Evolutionary conservation across 2,797 vertebrate species (phyloP).

Genomic region (Helostoma temminkii): DNA sequence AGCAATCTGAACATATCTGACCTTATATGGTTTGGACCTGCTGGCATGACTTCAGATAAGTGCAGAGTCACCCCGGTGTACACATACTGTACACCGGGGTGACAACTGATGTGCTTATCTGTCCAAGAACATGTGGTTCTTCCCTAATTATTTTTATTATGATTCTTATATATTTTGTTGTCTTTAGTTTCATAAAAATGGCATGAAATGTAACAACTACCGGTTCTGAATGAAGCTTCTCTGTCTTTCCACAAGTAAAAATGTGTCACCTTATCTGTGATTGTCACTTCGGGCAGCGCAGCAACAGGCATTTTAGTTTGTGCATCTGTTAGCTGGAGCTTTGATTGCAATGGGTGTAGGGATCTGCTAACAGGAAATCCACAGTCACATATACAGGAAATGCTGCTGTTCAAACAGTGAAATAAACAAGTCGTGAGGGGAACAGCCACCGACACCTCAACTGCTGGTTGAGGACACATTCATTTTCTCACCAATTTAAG

Average conservation of each 20-base stretch:
- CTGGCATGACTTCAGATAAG: slow-evolving; percentile 8
- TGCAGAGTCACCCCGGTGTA: background rate
- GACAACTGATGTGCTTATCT: too few relatives aligned
- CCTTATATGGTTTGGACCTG: slow-evolving; percentile 53
- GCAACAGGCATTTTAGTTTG: background rate
- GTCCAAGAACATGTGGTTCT: too few relatives aligned
- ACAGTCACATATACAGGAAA: slow-evolving; percentile 82
- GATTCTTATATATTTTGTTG: background rate
- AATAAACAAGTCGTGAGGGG: slow-evolving; percentile 66
- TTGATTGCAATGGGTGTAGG: slow-evolving; percentile 70
- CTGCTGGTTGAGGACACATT: background rate
- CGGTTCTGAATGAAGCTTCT: background rate
- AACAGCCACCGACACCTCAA: slow-evolving; percentile 14
- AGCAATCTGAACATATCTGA: slow-evolving; percentile 17
- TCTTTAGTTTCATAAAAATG: background rate
- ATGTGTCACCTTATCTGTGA: background rate
- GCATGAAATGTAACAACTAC: background rate
- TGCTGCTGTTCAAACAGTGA: slow-evolving; percentile 72
- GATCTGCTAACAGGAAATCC: slow-evolving; percentile 79
- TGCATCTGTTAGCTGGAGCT: slow-evolving; percentile 43
- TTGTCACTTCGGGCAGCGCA: background rate
- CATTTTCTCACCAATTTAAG: slow-evolving; percentile 2
- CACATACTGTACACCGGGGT: too few relatives aligned
- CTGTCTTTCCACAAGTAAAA: too few relatives aligned
- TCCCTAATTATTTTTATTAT: too few relatives aligned